Conservation (phyloP, 2,888 invertebrate species). For the Acleris holmiana region DNA sequence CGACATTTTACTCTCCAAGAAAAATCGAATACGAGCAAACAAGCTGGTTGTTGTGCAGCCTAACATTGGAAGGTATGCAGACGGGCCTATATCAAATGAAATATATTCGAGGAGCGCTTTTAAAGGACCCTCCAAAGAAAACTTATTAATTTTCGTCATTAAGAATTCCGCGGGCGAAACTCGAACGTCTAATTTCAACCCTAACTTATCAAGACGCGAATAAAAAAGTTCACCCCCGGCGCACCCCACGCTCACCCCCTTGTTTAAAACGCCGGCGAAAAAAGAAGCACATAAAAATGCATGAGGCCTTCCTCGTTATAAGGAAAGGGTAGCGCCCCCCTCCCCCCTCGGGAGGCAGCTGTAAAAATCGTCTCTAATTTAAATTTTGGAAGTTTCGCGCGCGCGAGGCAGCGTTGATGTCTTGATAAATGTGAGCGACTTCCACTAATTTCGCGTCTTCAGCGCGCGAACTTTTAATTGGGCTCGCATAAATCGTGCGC, state of each 20-base stretch:
- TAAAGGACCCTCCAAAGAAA: slow-evolving; percentile 79
- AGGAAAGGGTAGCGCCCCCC: slow-evolving; percentile 83
- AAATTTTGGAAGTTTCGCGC: slow-evolving; percentile 84
- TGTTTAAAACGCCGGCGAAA: slow-evolving; percentile 85
- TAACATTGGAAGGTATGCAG: slow-evolving; percentile 8
- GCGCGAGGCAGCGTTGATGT: slow-evolving; percentile 80
- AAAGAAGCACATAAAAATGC: slow-evolving; percentile 86
- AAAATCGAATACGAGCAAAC: not conserved
- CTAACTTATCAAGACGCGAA: slow-evolving; percentile 86
- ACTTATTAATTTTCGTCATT: slow-evolving; percentile 85
- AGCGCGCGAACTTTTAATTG: slow-evolving; percentile 81
- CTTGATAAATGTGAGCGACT: slow-evolving; percentile 83
- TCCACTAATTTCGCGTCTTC: slow-evolving; percentile 82
- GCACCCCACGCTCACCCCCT: slow-evolving; percentile 82
- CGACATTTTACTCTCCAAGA: too few relatives aligned
- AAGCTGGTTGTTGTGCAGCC: not conserved
- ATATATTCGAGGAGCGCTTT: slow-evolving; percentile 59
- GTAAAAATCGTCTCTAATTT: slow-evolving; percentile 85
- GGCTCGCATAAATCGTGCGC: slow-evolving; percentile 76
- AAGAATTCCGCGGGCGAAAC: slow-evolving; percentile 85
- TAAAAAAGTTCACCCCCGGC: slow-evolving; percentile 82
- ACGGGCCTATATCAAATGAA: slow-evolving; percentile 22
- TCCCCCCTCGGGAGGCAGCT: slow-evolving; percentile 78
- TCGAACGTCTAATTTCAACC: slow-evolving; percentile 85
- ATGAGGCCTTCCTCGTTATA: slow-evolving; percentile 86